Evolutionary conservation across 2,797 vertebrate genomes (phyloP), one percentile per base, ranked within the genome.

Genomic region (Acanthurus lineatus): DNA sequence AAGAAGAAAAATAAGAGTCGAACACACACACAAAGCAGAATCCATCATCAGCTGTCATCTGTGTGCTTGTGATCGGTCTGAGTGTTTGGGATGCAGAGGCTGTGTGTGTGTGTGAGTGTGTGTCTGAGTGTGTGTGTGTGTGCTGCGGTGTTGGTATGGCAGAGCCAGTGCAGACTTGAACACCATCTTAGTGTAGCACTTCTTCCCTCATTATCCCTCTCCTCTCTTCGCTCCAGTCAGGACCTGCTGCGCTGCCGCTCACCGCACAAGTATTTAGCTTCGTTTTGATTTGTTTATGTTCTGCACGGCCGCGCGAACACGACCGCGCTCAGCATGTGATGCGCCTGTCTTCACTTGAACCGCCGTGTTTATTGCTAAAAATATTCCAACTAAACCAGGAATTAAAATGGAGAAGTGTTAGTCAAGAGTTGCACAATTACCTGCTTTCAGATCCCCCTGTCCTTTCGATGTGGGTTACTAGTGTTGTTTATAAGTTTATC

Each of bases 81-180:
- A 25, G 25, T 25, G 25, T 25, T 25, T 25, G 25, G 25, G 25
- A 25, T 25, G 25, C 2, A 3, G 25, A 25, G 25, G 25, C 25
- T 25, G 2, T 25, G 25, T 25, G 25, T 25, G 25, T 56, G 47
- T 59, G 56, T 47, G 20, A 59, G 52, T 59, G 66, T 38, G 62
- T 25, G n/a, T n/a, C 45, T 28, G 25, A 44, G 48, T 28, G 22
- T 49, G 51, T 62, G 63, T 63, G 57, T 73, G 22, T 16, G 4
- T 73, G 82, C 63, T 78, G 51, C 15, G 35, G 20, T 71, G 77
- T 64, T 77, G 64, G 86, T 78, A 77, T 82, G 64, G 56, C 35
- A 12, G 73, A 75, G 69, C 93, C 81, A 91, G 94, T 94, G 88
- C 86, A 91, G 91, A 94, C 93, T 92, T 91, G 92, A 94, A 90